Evolutionary conservation across 1,140 invertebrate species (phyloP).

Genomic region (Calycopis cecrops): DNA sequence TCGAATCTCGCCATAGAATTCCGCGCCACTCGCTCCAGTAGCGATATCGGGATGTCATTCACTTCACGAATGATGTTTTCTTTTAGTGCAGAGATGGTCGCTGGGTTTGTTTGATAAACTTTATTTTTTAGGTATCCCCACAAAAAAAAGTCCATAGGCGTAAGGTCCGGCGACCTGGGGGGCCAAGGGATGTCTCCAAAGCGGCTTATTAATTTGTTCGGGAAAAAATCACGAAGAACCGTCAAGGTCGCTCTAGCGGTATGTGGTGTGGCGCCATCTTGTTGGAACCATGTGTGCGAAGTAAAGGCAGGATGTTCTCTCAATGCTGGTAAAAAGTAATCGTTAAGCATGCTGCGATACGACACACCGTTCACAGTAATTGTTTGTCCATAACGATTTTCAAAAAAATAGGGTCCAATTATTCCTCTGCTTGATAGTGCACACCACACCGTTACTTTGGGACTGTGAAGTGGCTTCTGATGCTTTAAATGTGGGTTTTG

Average conservation of each 20-base stretch:
- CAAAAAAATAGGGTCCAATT: too few species aligned
- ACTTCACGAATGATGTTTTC: not conserved
- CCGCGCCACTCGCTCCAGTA: not conserved
- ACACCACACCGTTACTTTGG: slow-evolving; percentile 1
- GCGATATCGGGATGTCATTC: not conserved
- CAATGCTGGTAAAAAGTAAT: too few species aligned
- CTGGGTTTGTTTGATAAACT: not conserved
- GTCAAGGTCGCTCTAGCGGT: not conserved
- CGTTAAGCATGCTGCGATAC: too few species aligned
- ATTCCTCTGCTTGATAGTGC: not conserved
- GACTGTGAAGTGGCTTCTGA: not conserved
- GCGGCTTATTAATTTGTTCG: not conserved
- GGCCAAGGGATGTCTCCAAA: slow-evolving; percentile 2
- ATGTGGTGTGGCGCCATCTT: not conserved
- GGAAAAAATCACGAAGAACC: not conserved
- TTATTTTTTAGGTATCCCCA: not conserved
- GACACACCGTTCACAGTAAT: too few species aligned
- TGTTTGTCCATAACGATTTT: too few species aligned
- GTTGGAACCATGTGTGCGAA: not conserved
- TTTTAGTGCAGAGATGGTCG: not conserved
- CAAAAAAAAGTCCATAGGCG: slow-evolving; percentile 2
- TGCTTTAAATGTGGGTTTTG: slow-evolving; percentile 1
- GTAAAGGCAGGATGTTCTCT: too few species aligned
- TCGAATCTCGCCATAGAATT: not conserved
- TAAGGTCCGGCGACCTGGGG: not conserved